These are phyloP conservation scores for Sphaeramia orbicularis DNA, from an alignment of 2,797 vertebrate genomes.

Conservation along the genomic window DNA sequence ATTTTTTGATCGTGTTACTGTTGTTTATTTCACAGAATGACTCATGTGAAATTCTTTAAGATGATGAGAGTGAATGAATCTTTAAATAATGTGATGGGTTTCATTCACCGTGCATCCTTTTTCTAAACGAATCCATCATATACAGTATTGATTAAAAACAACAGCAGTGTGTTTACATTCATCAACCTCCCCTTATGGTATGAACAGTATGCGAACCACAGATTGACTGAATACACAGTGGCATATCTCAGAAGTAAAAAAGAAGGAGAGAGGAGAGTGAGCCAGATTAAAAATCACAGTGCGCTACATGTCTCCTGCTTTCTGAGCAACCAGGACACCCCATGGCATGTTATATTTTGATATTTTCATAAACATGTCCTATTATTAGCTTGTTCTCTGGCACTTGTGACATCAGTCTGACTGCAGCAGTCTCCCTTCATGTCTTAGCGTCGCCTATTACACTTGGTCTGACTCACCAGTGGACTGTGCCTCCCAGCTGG, in stretches of 20 bases:
- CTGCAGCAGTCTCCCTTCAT: conserved; percentile 69
- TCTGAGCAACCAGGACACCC: conserved; percentile 63
- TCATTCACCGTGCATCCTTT: not conserved
- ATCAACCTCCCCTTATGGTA: not conserved
- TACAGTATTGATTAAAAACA: conserved; percentile 3
- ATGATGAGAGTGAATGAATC: not conserved
- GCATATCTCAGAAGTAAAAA: conserved; percentile 5
- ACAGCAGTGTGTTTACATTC: not conserved
- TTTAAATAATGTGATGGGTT: not conserved
- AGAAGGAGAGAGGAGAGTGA: conserved; percentile 10
- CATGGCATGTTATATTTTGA: conserved; percentile 71
- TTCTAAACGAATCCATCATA: not conserved
- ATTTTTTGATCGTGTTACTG: not conserved
- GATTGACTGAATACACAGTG: not conserved
- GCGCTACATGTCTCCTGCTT: conserved; percentile 32
- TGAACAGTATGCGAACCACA: not conserved
- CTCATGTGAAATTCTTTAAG: not conserved
- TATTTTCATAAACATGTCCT: conserved; percentile 79
- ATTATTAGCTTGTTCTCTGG: conserved; percentile 82
- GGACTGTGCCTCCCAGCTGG: conserved; percentile 77
- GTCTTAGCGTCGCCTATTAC: conserved; percentile 75
- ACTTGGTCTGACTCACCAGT: conserved; percentile 82
- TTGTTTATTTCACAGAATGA: conserved; percentile 1
- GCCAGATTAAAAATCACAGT: conserved; percentile 54
- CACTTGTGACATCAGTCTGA: conserved; percentile 75